Evolutionary conservation across 2,888 invertebrate genomes (phyloP).

Genomic region (Leucoma salicis): DNA sequence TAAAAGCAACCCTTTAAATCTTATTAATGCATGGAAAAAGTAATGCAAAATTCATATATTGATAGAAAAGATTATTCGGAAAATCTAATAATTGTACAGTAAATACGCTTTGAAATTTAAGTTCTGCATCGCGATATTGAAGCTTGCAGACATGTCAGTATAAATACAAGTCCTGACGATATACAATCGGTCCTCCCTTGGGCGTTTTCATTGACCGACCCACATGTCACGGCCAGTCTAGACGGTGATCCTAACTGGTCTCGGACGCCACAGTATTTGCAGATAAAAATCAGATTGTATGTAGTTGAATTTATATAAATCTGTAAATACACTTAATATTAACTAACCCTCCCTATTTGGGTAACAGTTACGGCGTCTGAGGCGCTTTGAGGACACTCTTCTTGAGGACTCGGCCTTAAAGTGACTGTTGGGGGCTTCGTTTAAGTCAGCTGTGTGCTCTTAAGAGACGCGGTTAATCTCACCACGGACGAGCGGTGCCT

Average conservation of each 20-base stretch:
- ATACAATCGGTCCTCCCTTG: slow-evolving; percentile 4
- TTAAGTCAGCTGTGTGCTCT: neutral
- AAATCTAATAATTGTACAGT: neutral
- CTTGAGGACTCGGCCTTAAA: slow-evolving; percentile 3
- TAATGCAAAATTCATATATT: neutral
- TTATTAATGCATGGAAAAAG: neutral
- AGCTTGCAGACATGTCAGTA: neutral
- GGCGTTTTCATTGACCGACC: slow-evolving; percentile 7
- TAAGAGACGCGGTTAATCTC: neutral
- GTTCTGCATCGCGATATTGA: slow-evolving; percentile 4
- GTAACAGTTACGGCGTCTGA: slow-evolving; percentile 8
- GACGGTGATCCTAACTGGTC: slow-evolving; percentile 1
- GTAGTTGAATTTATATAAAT: neutral
- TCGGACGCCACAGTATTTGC: slow-evolving; percentile 1
- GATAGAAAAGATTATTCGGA: neutral
- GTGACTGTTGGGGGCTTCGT: slow-evolving; percentile 6
- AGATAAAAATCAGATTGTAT: neutral
- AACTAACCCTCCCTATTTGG: slow-evolving; percentile 1
- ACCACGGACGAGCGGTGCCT: slow-evolving; percentile 1
- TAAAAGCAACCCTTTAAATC: neutral
- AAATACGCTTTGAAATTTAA: neutral
- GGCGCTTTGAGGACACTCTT: slow-evolving; percentile 7
- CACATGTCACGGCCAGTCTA: slow-evolving; percentile 1
- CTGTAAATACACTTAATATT: neutral
- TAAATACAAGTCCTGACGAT: slow-evolving; percentile 1